Conservation (phyloP, 2,113 vertebrate genomes). For the Elephas maximus region DNA sequence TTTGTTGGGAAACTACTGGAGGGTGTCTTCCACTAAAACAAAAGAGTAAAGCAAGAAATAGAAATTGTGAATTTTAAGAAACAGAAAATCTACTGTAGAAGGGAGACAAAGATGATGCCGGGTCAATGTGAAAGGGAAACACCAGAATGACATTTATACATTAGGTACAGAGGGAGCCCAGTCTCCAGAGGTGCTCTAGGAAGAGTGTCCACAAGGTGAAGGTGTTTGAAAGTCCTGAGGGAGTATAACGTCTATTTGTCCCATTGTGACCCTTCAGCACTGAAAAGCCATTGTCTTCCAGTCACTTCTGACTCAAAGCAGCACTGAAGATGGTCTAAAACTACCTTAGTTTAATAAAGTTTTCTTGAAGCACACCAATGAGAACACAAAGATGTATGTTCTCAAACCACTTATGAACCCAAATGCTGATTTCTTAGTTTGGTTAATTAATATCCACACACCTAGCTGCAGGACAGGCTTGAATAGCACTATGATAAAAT, state of each 20-base stretch:
- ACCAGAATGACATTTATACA: background rate
- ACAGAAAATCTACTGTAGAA: background rate
- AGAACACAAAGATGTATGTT: too few species aligned
- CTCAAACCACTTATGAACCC: too few species aligned
- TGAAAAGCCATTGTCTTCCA: too few species aligned
- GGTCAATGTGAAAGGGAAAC: background rate
- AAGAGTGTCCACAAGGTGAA: background rate
- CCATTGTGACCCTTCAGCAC: too few species aligned
- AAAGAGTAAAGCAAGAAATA: background rate
- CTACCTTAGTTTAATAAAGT: too few species aligned
- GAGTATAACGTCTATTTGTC: background rate
- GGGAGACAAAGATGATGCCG: background rate
- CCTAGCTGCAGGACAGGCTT: too few species aligned
- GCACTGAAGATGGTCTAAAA: too few species aligned
- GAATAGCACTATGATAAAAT: too few species aligned
- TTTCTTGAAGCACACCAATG: too few species aligned
- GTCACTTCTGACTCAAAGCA: too few species aligned
- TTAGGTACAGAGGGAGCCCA: background rate
- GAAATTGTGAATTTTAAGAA: background rate
- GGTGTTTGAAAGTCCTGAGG: background rate
- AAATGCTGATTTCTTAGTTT: too few species aligned
- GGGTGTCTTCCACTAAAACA: background rate
- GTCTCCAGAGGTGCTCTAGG: background rate
- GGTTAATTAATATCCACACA: too few species aligned
- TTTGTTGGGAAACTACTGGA: background rate